Evolutionary conservation across 2,888 invertebrate genomes (phyloP), one percentile per base, ranked within the genome.

Genomic region (Drosophila nr. fundita): DNA sequence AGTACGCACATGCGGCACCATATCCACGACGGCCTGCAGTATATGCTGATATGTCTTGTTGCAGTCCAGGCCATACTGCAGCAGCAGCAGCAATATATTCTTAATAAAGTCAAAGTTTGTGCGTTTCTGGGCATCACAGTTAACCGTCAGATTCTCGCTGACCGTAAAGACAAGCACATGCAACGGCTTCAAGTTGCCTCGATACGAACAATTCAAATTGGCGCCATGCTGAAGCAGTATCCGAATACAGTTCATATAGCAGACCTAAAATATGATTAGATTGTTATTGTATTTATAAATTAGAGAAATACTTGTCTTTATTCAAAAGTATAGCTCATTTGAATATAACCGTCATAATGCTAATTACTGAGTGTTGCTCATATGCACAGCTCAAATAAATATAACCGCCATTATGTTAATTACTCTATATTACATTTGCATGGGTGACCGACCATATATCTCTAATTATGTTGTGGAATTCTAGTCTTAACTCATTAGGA

Each of bases 111-210:
- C 95, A 91, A 95, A 95, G 82, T 95, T 95, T 80, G 94, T 94
- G 83, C 95, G 94, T 91, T 96, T 96, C 91, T 96, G 95, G 57
- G 94, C 94, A 85, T 95, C 95, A 91, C 95, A 94, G 89, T 94
- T 95, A 66, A 96, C 92, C 29, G 95, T 95, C 88, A 96, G 95
- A 84, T 95, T 96, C 91, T 96, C 96, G 73, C 95, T 95, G 78
- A 95, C 95, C 61, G 95, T 95, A 93, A 96, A 95, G 90, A 96
- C 95, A 83, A 96, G 93, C 66, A 96, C 95, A 91, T 96, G 95
- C 49, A 96, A 92, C 0, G 96, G 96, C 4, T 96, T 96, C 57
- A 96, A 92, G 91, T 96, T 95, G 62, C 95, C 94, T 42, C 95
- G 94, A 87, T 95, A 95, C 73, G 95, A 95, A 92, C 96, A 96